A percentile compares a stretch with the other conserved stretches of the same genome.
Conservation (phyloP, 2,797 vertebrate species). For the Eulemur rubriventer region DNA sequence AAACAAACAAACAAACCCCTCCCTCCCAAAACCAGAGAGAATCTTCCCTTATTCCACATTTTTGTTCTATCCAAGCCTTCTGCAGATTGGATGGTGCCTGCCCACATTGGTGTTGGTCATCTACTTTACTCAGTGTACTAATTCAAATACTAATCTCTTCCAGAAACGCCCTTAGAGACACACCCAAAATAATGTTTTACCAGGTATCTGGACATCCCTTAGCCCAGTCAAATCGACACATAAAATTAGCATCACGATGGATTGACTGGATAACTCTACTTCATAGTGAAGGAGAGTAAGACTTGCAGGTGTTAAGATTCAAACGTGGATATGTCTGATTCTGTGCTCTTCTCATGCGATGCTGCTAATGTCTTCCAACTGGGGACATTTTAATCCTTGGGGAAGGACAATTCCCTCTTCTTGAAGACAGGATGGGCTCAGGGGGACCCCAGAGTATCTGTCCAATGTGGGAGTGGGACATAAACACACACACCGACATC, state of each 20-base stretch:
- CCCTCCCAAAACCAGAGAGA: neutral
- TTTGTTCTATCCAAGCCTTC: neutral
- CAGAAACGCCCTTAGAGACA: neutral
- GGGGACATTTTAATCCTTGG: neutral
- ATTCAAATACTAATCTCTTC: neutral
- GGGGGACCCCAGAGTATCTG: neutral
- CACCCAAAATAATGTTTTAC: neutral
- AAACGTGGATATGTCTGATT: neutral
- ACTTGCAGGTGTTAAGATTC: neutral
- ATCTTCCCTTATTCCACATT: neutral
- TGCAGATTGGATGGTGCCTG: neutral
- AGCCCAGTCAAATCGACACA: neutral
- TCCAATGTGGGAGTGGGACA: neutral
- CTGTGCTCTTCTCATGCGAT: neutral
- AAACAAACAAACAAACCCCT: neutral
- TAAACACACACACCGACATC: accelerated
- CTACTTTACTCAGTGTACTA: neutral
- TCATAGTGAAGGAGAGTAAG: neutral
- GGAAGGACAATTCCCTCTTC: neutral
- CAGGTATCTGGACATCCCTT: neutral
- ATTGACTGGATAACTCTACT: neutral
- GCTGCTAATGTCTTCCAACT: neutral
- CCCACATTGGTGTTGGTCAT: neutral
- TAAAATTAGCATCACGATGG: neutral
- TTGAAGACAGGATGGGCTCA: neutral